These are phyloP conservation scores for Hetaerina americana DNA, from an alignment of 1,140 invertebrate species.

Conservation along the genomic window DNA sequence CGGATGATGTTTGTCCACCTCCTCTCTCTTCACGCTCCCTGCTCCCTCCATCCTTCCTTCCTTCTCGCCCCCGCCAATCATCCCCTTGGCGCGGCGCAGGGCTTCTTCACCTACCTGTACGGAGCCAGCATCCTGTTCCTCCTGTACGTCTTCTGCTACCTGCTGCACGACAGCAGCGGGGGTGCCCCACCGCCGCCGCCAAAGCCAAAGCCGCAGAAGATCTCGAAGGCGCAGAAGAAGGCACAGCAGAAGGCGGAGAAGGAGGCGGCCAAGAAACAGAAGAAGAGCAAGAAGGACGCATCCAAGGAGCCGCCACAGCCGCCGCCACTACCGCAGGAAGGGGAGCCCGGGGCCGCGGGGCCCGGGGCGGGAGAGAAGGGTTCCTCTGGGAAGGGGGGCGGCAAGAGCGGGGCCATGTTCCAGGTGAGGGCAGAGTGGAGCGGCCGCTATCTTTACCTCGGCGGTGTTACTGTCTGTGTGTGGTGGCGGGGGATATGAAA, in stretches of 20 bases:
- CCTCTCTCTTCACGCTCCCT: too few species aligned
- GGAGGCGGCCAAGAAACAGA: constrained; percentile 21
- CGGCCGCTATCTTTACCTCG: neutral
- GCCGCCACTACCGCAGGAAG: neutral
- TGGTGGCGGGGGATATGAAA: neutral
- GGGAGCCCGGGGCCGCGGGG: neutral
- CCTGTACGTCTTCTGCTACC: constrained; percentile 91
- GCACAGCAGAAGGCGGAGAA: constrained; percentile 10
- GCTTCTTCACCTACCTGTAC: constrained; percentile 95
- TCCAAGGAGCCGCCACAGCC: neutral
- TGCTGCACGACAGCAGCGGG: constrained; percentile 77
- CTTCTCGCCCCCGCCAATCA: too few species aligned
- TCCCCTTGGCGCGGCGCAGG: too few species aligned
- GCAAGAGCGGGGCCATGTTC: neutral
- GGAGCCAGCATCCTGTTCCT: constrained; percentile 89
- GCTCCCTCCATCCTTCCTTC: too few species aligned
- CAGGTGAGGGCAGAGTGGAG: neutral
- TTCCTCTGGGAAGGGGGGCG: neutral
- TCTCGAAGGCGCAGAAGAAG: constrained; percentile 1
- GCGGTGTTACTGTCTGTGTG: neutral
- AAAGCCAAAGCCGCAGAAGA: neutral
- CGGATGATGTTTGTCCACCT: too few species aligned
- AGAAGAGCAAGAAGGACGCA: constrained; percentile 30
- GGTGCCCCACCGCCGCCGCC: constrained; percentile 36
- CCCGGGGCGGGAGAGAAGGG: too few species aligned